Base-by-base conservation (phyloP, 2,113 vertebrate species). In the Megaleporinus macrocephalus region DNA sequence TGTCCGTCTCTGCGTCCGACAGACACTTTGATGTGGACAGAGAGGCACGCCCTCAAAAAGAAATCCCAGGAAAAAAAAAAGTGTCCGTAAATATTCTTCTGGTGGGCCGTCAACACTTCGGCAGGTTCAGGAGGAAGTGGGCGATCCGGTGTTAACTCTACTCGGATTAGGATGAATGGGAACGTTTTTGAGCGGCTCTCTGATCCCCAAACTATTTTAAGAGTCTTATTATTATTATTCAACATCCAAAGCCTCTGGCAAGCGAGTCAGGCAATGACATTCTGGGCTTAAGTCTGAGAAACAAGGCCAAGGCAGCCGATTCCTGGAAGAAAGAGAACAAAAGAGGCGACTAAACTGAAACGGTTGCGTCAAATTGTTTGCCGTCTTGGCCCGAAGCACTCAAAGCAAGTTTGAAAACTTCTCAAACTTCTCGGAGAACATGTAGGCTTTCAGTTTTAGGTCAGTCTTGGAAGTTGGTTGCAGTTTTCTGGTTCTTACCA, bases 201-300 rank as follows among this genome's bases (percentile, higher is more conserved):
- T 90, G 88, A 92, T 89, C 90, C 87, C 83, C 62, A 80, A 89
- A 86, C 86, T 86, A 89, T 87, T 86, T 87, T 89, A 89, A 87
- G 88, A 89, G 82, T 83, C 83, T 89, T 86, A 89, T 76, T 86
- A 89, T 76, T 86, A 89, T 89, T 86, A 89, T 79, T 86, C 76
- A 73, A 83, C 71, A 72, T 78, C 71, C 78, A 84, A 83, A 84
- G 73, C 85, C 73, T 75, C 66, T 86, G 80, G 80, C 80, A 83
- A 82, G 79, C 82, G 83, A 86, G 53, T 81, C 30, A 27, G 57
- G 41, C 61, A 82, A 79, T 59, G 78, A 68, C 49, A 53, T 82
- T 86, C 63, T 18, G 73, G 69, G 70, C 22, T 74, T 85, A 84
- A 36, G 73, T 85, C 80, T 83, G 66, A 76, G 63, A 81, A 57